Evolutionary conservation across 1,140 invertebrate species (phyloP), one percentile per base, ranked within the genome.

Genomic region (Hycleus phaleratus): DNA sequence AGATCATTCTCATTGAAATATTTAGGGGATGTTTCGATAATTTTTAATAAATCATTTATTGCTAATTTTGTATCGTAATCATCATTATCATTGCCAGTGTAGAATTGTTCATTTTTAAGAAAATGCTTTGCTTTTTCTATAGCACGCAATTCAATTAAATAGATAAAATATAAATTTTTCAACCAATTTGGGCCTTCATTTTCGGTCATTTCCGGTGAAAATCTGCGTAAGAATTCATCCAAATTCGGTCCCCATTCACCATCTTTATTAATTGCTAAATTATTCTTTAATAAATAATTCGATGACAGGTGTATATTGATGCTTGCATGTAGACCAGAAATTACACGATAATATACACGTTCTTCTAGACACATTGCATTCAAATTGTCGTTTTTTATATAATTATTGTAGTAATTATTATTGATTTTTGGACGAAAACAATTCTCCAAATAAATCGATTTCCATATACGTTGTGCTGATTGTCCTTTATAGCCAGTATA

Each of bases 361-460:
- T 98, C 97, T 65, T 99, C 97, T 60, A 98, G 78, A 77, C 95
- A 98, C 81, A 94, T 84, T 51, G 81, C 77, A 39, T 78, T 76
- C 44, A 83, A 64, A 67, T 81, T 79, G 50, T 80, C 77, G 62
- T 75, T 72, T 60, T 80, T 61, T 54, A 81, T 76, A 56, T 82
- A 83, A 54, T 77, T 76, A 32, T 77, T 76, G 7, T 32, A 32
- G 32, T 32, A 32, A 25, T 38, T 39, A n/a, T 38, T 55, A 7
- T 24, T 12, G 4, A 32, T 5, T 38, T 48, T 18, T 8, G 42
- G 25, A 50, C 86, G 90, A 71, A 99, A 99, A 76, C 97, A 99
- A 76, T 99, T 99, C 78, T 99, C 97, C 79, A 92, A 84, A 71
- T 99, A 99, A 68, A 99, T 98, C 68, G 86, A 88, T 40, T 85